phyloP scores from a whole-genome alignment of 2,113 vertebrate genomes.

The Motacilla alba region DNA sequence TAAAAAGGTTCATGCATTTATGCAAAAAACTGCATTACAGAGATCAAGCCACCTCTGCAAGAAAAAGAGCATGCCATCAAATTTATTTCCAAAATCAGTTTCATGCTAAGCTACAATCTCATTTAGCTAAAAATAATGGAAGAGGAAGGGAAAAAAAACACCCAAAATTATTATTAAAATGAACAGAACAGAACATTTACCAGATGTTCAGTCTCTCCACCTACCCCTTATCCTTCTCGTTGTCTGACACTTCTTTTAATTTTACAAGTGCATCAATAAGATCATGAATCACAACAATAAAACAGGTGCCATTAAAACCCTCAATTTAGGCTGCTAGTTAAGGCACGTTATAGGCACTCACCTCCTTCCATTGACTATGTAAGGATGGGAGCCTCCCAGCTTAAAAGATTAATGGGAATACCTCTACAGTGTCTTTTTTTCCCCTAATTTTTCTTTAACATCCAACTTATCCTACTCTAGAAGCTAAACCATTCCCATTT shows the following conservation, averaged over 20 bases:
- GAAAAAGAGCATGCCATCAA: not conserved
- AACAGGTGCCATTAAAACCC: conserved; percentile 7
- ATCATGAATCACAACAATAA: conserved; percentile 19
- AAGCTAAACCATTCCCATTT: not conserved
- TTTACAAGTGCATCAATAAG: conserved; percentile 4
- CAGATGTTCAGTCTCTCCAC: not conserved
- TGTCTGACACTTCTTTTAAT: not conserved
- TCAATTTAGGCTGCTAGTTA: conserved; percentile 2
- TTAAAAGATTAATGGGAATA: not conserved
- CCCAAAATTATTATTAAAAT: conserved; percentile 5
- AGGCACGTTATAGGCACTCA: not conserved
- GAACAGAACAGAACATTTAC: conserved; percentile 4
- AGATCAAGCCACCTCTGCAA: not conserved
- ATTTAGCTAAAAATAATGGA: conserved; percentile 18
- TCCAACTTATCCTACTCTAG: not conserved
- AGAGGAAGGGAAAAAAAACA: not conserved
- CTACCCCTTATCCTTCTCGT: conserved; percentile 5
- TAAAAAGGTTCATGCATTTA: not conserved
- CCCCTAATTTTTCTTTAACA: not conserved
- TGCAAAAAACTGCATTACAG: not conserved
- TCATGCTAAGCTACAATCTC: not conserved
- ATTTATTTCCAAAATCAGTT: not conserved
- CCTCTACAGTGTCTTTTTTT: not conserved
- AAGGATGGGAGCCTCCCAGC: not conserved
- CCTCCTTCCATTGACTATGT: not conserved